Conservation (phyloP, 2,888 invertebrate species). For the Hirtodrosophila duncani region DNA sequence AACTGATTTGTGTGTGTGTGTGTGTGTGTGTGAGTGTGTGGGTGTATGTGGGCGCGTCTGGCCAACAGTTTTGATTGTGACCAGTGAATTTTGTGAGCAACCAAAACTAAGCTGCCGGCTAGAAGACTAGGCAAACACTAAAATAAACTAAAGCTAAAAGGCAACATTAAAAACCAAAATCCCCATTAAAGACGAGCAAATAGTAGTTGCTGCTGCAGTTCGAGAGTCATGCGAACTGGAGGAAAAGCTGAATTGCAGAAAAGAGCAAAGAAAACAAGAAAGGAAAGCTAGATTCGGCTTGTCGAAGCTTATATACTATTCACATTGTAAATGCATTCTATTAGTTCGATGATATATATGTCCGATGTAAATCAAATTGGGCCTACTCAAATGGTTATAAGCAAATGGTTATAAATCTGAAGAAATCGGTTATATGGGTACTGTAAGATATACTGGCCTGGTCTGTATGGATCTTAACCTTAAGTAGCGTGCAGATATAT, state of each 20-base stretch:
- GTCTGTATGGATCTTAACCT: too few relatives aligned
- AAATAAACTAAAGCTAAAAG: slow-evolving; percentile 1
- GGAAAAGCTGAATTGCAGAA: not conserved
- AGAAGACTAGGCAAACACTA: not conserved
- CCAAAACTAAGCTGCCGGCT: too few relatives aligned
- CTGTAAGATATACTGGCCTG: too few relatives aligned
- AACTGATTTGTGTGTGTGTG: not conserved
- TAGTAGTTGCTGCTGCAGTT: not conserved
- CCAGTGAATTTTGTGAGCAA: slow-evolving; percentile 12
- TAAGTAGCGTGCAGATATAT: too few relatives aligned
- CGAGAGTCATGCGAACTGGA: not conserved
- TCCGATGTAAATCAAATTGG: too few relatives aligned
- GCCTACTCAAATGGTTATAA: too few relatives aligned
- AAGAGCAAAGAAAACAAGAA: not conserved
- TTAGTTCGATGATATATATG: too few relatives aligned
- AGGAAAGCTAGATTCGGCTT: too few relatives aligned
- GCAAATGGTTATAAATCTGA: too few relatives aligned
- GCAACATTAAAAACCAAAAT: not conserved
- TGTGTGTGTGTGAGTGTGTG: not conserved
- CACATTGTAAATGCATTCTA: too few relatives aligned
- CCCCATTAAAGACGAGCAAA: not conserved
- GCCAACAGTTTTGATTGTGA: slow-evolving; percentile 45
- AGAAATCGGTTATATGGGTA: too few relatives aligned
- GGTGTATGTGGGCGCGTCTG: slow-evolving; percentile 6
- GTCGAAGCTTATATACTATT: too few relatives aligned